Conservation (phyloP, 2,113 vertebrate genomes). For the Murina feae region DNA sequence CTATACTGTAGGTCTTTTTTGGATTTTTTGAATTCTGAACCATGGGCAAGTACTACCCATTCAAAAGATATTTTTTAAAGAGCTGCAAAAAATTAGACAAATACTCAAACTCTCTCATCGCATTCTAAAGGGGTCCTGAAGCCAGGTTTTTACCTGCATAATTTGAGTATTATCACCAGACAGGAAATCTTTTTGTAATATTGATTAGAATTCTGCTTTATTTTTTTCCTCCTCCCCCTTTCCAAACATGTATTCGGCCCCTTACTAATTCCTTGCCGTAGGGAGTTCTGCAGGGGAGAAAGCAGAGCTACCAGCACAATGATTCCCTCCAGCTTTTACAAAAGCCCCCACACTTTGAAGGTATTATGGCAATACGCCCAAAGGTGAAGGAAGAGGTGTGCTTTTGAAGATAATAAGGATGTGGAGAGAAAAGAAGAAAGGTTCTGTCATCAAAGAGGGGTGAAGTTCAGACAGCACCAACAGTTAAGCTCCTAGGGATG, state of each 20-base stretch:
- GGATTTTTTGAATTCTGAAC: conserved; percentile 20
- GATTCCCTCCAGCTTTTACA: not conserved
- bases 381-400: not conserved
- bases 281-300: not conserved
- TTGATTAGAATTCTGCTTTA: conserved; percentile 12
- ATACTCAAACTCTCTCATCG: not conserved
- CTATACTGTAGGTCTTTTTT: not conserved
- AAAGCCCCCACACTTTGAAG: not conserved
- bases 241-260: not conserved
- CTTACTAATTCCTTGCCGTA: not conserved
- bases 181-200: not conserved
- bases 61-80: conserved; percentile 10
- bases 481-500: not conserved
- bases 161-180: not conserved
- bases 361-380: not conserved
- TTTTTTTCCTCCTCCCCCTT: not conserved
- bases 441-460: not conserved
- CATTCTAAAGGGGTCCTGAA: not conserved
- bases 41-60: not conserved
- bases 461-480: not conserved
- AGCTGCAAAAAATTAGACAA: not conserved
- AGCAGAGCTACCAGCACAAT: not conserved
- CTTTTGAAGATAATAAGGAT: not conserved
- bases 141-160: not conserved
- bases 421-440: not conserved